These are phyloP conservation scores for Craterocephalus amniculus DNA, from an alignment of 2,797 vertebrate species.

Conservation along the genomic window DNA sequence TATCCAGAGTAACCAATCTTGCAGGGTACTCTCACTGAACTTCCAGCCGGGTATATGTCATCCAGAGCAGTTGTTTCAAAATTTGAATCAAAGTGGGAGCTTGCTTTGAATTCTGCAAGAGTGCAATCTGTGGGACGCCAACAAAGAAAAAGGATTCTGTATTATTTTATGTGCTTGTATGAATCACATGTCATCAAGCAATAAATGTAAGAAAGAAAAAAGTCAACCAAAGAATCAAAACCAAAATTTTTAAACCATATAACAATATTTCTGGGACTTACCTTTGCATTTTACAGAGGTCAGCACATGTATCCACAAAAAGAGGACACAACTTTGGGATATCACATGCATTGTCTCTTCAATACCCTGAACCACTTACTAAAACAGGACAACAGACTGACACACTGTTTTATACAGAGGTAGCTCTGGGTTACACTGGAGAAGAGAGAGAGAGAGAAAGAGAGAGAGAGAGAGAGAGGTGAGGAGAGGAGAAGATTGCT, in stretches of 20 bases:
- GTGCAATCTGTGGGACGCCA: constrained; percentile 43
- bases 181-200: neutral
- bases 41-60: neutral
- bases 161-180: neutral
- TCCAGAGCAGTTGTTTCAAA: constrained; percentile 47
- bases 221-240: neutral
- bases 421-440: constrained; percentile 19
- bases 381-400: constrained; percentile 25
- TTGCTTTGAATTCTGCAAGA: neutral
- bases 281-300: constrained; percentile 56
- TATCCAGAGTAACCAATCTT: constrained; percentile 67
- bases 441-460: neutral
- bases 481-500: constrained; percentile 49
- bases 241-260: too few species aligned
- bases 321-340: constrained; percentile 33
- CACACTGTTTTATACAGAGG: constrained; percentile 12
- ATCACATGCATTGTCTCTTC: constrained; percentile 57
- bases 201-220: neutral
- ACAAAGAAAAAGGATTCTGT: neutral
- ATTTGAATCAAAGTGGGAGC: constrained; percentile 2
- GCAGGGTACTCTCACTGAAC: constrained; percentile 65
- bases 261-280: constrained; percentile 35
- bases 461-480: too few species aligned
- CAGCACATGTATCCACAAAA: constrained; percentile 58
- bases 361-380: constrained; percentile 1